phyloP scores from a whole-genome alignment of 1,140 invertebrate species.

The Amyelois transitella region DNA sequence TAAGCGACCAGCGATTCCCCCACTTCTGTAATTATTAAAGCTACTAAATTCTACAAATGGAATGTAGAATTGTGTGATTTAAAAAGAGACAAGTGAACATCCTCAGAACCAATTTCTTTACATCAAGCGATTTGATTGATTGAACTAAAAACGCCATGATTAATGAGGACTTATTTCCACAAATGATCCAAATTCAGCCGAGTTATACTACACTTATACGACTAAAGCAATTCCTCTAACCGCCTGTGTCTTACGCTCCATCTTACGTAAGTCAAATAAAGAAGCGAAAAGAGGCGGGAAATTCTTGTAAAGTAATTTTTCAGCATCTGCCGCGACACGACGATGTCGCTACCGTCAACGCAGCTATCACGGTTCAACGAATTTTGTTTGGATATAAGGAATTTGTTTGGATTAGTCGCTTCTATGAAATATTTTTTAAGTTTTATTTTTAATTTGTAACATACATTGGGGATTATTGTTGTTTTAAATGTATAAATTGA shows the following conservation, averaged over 20 bases:
- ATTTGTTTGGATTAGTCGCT: not conserved
- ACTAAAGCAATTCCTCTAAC: no score
- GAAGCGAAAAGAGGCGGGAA: slow-evolving; percentile 8
- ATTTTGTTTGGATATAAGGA: slow-evolving; percentile 4
- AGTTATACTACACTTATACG: no score
- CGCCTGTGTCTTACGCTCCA: not conserved
- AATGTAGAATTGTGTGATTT: no score
- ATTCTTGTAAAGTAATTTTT: slow-evolving; percentile 35
- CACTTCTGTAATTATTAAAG: no score
- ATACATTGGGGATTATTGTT: not conserved
- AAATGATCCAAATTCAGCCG: no score
- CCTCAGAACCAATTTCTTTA: no score
- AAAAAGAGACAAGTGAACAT: no score
- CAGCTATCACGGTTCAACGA: not conserved
- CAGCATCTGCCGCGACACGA: slow-evolving; percentile 11
- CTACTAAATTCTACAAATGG: no score
- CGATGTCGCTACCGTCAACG: slow-evolving; percentile 7
- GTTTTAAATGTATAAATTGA: no score
- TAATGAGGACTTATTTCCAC: no score
- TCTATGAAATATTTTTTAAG: not conserved
- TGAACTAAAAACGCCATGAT: no score
- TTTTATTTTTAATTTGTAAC: not conserved
- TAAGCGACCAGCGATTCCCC: not conserved
- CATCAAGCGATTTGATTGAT: no score
- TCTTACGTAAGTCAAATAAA: slow-evolving; percentile 13